Percentiles rank a stretch among this genome's conserved stretches.
Evolutionary conservation across 1,140 invertebrate genomes (phyloP).

Genomic region (Campoletis sonorensis): DNA sequence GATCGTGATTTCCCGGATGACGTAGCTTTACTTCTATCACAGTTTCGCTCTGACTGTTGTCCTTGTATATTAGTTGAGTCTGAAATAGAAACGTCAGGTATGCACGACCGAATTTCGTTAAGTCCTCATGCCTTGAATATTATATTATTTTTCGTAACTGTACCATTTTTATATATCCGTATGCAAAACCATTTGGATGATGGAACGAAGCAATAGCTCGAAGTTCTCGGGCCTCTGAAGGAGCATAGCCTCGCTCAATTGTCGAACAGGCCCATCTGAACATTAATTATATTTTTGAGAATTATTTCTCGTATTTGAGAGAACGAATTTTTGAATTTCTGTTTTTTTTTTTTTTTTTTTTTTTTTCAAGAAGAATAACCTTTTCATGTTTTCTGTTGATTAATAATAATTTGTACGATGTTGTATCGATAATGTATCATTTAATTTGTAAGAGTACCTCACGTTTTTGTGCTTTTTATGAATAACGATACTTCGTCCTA

Average conservation of each 20-base stretch:
- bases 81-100: slow-evolving; percentile 65
- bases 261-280: slow-evolving; percentile 89
- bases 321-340: too few relatives aligned
- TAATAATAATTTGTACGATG: too few relatives aligned
- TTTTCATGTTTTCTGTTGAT: too few relatives aligned
- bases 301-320: too few relatives aligned
- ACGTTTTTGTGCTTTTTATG: slow-evolving; percentile 82
- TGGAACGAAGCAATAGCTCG: slow-evolving; percentile 94
- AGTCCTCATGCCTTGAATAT: not conserved
- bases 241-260: slow-evolving; percentile 90
- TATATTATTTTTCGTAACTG: slow-evolving; percentile 3
- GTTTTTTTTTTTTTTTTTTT: not conserved
- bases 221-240: slow-evolving; percentile 89
- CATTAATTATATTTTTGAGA: not conserved
- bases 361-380: too few relatives aligned
- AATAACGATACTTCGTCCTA: slow-evolving; percentile 93
- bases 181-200: slow-evolving; percentile 90
- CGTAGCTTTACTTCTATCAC: slow-evolving; percentile 91
- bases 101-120: slow-evolving; percentile 25
- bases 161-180: slow-evolving; percentile 92
- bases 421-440: not conserved
- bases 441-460: slow-evolving; percentile 64
- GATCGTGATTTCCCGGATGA: slow-evolving; percentile 89
- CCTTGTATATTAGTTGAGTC: slow-evolving; percentile 91
- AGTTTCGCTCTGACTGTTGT: slow-evolving; percentile 92